These are phyloP conservation scores for Talpa occidentalis DNA, from an alignment of 2,113 vertebrate genomes.

Conservation along the genomic window DNA sequence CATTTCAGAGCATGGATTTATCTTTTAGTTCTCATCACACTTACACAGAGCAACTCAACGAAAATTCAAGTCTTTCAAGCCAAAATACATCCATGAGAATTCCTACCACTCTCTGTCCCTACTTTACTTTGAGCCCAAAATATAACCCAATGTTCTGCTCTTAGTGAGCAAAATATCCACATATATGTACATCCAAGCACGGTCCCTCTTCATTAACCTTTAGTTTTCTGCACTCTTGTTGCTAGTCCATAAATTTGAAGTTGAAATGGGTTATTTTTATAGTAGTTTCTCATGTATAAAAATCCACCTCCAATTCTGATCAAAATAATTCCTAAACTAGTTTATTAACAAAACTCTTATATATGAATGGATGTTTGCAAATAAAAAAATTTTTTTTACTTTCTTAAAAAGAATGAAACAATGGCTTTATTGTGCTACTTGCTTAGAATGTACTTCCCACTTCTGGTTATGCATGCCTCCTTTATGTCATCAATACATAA, in stretches of 20 bases:
- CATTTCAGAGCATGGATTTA: background rate
- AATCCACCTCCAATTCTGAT: conserved; percentile 9
- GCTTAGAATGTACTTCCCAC: conserved; percentile 41
- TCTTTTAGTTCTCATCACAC: background rate
- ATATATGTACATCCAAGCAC: background rate
- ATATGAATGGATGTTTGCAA: conserved; percentile 29
- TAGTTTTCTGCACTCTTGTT: background rate
- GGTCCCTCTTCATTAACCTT: background rate
- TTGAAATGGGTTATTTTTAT: background rate
- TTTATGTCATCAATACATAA: conserved; percentile 59
- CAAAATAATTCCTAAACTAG: conserved; percentile 12
- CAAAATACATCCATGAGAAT: background rate
- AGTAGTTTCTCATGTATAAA: conserved; percentile 14
- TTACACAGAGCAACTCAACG: background rate
- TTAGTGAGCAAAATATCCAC: background rate
- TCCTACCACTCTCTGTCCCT: background rate
- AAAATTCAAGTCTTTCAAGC: background rate
- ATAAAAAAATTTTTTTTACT: conserved; percentile 17
- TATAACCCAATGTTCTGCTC: background rate
- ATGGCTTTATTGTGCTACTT: conserved; percentile 28
- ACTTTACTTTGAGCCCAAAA: background rate
- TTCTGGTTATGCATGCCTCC: conserved; percentile 18
- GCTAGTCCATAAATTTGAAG: background rate
- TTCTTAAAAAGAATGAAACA: conserved; percentile 32
- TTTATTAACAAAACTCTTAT: conserved; percentile 20